Base-by-base conservation (phyloP, 1,140 invertebrate species). In the Aphaenogaster ashmeadi region DNA sequence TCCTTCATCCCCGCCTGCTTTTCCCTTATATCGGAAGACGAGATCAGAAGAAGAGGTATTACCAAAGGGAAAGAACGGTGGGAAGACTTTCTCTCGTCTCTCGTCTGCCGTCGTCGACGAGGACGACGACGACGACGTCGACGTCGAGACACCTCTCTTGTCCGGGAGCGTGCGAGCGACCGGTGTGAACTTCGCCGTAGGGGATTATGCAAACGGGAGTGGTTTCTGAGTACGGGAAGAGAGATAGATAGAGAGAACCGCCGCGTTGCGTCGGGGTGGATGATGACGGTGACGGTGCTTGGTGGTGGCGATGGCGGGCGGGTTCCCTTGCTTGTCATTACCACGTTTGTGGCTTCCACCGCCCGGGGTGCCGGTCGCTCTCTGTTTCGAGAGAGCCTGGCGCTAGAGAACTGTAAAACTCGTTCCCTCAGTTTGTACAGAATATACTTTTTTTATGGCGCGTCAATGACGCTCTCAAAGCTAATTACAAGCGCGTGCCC, bases 151-250 rank as follows among this genome's bases (percentile, higher is more conserved):
- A 64, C 83, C 74, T 84, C 77, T 89, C 80, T 62, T 66, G 74
- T 91, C 62, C 84, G 89, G 80, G 79, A 88, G 90, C 75, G 90
- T 87, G 87, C 88, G 88, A 89, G 91, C 88, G 90, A 91, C 90
- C 91, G 74, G 91, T 91, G 91, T 90, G 91, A 92, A 92, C 88
- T 92, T 92, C 84, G 91, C 91, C 90, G 91, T 92, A 87, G 88
- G 90, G 91, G 91, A 92, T 92, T 92, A 92, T 91, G 91, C 88
- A 92, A 92, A 91, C 88, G 75, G 88, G 87, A 84, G 69, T 71
- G 88, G 85, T 89, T 90, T 85, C 88, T 60, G 89, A 71, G 80
- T n/a, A 47, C 72, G n/a, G 54, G 52, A 75, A 69, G 50, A 62
- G 60, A 72, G 84, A 88, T 67, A 86, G 88, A 64, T 62, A 86